Percentiles rank a stretch among this genome's conserved stretches.
These are phyloP conservation scores for Craterocephalus amniculus DNA, from an alignment of 2,797 vertebrate species.

Conservation along the genomic window DNA sequence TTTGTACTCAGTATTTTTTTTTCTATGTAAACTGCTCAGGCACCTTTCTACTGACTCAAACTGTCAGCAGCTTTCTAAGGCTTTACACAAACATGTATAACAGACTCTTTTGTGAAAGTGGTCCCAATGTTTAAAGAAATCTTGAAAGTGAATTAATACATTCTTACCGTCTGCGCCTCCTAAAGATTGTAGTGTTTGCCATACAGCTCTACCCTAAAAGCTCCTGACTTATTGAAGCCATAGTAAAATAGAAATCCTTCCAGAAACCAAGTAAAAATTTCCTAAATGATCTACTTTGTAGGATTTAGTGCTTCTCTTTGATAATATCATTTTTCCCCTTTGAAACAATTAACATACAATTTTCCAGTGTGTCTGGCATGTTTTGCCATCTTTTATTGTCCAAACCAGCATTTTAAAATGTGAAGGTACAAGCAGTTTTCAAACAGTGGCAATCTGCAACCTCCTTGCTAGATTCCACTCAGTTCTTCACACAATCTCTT, in stretches of 20 bases:
- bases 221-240: not conserved
- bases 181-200: not conserved
- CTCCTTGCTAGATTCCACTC: not conserved
- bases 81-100: constrained; percentile 1
- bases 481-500: not conserved
- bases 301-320: not conserved
- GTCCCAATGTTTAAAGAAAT: not conserved
- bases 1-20: not conserved
- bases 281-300: not conserved
- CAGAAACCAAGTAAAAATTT: not conserved
- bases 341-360: no score
- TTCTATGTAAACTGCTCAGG: not conserved
- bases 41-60: not conserved
- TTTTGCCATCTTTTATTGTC: not conserved
- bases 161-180: not conserved
- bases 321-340: no score
- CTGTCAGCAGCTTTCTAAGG: not conserved
- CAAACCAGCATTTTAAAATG: not conserved
- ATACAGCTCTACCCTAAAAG: not conserved
- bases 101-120: not conserved
- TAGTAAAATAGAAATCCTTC: not conserved
- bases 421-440: not conserved
- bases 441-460: not conserved
- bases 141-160: not conserved
- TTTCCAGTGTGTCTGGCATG: not conserved